phyloP scores from a whole-genome alignment of 2,888 invertebrate species.

The Coelogynopora nodosa region DNA sequence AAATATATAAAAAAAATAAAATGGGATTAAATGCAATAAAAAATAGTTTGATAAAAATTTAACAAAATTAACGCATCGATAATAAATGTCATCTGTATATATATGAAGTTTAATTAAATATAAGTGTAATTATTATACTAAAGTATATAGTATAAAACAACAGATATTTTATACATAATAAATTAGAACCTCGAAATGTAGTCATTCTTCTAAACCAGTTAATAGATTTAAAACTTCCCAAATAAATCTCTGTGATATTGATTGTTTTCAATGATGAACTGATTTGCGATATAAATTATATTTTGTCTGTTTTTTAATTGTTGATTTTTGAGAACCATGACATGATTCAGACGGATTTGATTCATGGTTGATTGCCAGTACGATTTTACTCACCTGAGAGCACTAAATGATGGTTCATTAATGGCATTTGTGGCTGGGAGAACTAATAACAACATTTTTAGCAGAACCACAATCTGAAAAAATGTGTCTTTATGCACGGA shows the following conservation, averaged over 20 bases:
- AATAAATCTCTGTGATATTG: too few species aligned
- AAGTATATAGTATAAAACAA: background rate
- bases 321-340: background rate
- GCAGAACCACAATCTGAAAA: slow-evolving; percentile 1
- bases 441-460: background rate
- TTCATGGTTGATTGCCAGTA: background rate
- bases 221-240: background rate
- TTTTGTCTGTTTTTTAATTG: background rate
- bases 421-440: slow-evolving; percentile 13
- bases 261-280: too few species aligned
- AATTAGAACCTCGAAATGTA: background rate
- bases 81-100: too few species aligned
- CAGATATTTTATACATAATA: background rate
- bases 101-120: background rate
- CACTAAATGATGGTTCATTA: background rate
- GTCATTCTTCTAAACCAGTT: background rate
- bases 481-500: background rate
- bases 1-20: too few species aligned
- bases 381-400: background rate
- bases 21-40: too few species aligned
- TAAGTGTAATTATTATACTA: background rate
- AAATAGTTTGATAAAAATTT: too few species aligned
- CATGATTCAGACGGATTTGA: too few species aligned
- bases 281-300: background rate
- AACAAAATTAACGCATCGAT: too few species aligned